phyloP scores from a whole-genome alignment of 2,797 vertebrate genomes.

The Eulemur mongoz region DNA sequence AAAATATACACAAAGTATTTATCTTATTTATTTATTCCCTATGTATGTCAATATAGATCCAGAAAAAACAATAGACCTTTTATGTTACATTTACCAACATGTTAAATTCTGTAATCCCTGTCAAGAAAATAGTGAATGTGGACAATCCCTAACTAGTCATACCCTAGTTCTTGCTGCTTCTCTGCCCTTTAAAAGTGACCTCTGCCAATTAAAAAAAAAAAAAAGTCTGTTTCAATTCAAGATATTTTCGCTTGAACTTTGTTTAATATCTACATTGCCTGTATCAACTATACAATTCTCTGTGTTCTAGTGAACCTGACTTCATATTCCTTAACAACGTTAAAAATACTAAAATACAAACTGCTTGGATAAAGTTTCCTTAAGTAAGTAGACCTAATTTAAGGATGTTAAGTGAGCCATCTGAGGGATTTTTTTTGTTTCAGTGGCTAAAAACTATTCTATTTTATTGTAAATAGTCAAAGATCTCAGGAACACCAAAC shows the following conservation, averaged over 20 bases:
- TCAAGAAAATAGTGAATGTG: not conserved
- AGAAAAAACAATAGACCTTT: not conserved
- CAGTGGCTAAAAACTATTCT: not conserved
- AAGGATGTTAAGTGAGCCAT: not conserved
- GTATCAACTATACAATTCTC: not conserved
- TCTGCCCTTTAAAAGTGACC: not conserved
- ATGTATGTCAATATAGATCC: not conserved
- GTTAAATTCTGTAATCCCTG: not conserved
- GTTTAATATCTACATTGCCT: not conserved
- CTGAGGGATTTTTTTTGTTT: not conserved
- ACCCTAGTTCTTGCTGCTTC: not conserved
- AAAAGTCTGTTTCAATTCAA: not conserved
- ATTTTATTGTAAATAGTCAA: slow-evolving; percentile 54
- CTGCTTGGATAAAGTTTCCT: not conserved
- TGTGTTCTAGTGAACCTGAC: not conserved
- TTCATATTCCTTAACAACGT: not conserved
- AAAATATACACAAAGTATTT: not conserved
- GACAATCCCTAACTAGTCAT: not conserved
- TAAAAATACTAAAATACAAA: not conserved
- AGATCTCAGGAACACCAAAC: slow-evolving; percentile 14
- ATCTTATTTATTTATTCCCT: not conserved
- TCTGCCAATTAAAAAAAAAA: not conserved
- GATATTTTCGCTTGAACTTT: not conserved
- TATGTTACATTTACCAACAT: not conserved
- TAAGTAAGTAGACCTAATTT: not conserved